Conservation (phyloP, 2,797 vertebrate genomes). For the Microchirus variegatus region DNA sequence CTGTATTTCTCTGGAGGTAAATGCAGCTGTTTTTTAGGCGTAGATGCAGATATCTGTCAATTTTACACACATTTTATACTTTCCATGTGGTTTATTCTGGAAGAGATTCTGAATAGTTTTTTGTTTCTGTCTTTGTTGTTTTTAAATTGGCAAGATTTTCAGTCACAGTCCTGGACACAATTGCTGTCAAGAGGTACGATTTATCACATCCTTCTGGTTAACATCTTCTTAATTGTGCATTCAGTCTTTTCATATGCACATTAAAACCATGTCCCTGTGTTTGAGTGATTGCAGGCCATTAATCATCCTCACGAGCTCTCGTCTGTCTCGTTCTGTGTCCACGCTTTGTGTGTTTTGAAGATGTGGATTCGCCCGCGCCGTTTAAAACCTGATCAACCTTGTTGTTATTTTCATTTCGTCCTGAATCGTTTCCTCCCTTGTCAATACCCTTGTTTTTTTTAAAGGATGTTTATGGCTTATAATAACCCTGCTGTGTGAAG, state of each 20-base stretch:
- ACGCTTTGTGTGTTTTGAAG: conserved; percentile 15
- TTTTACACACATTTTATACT: too few relatives aligned
- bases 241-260: background rate
- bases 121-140: too few relatives aligned
- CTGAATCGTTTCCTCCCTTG: background rate
- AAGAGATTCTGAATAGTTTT: too few relatives aligned
- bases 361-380: background rate
- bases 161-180: too few relatives aligned
- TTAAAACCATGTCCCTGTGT: conserved; percentile 12
- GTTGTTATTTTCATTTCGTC: conserved; percentile 9
- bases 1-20: background rate
- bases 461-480: conserved; percentile 8
- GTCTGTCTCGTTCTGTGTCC: conserved; percentile 37
- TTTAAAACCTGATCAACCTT: conserved; percentile 7
- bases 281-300: conserved; percentile 42
- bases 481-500: conserved; percentile 22
- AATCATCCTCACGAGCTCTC: conserved; percentile 40
- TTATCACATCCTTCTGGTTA: too few relatives aligned
- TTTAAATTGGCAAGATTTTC: too few relatives aligned
- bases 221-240: too few relatives aligned
- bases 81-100: too few relatives aligned
- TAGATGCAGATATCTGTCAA: background rate
- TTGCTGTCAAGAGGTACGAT: too few relatives aligned
- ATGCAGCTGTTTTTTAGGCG: conserved; percentile 7
- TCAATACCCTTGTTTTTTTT: background rate